Percentiles rank a stretch among this genome's conserved stretches.
Conservation (phyloP, 2,113 vertebrate species). For the Phyllostomus discolor region DNA sequence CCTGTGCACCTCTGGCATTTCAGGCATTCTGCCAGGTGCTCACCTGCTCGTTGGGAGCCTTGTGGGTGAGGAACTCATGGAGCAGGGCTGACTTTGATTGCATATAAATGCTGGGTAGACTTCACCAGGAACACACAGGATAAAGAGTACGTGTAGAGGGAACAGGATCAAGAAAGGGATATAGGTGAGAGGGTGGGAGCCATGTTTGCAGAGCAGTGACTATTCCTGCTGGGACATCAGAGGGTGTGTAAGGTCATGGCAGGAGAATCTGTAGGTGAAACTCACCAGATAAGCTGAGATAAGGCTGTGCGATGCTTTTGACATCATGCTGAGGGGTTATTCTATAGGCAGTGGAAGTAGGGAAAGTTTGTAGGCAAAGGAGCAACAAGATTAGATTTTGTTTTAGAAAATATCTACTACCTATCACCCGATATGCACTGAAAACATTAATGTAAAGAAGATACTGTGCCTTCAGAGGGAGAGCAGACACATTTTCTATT, state of each 20-base stretch:
- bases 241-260: accelerated
- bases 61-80: background rate
- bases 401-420: background rate
- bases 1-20: accelerated
- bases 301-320: background rate
- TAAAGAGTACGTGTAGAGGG: background rate
- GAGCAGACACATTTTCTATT: background rate
- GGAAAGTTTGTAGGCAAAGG: background rate
- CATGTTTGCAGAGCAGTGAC: background rate
- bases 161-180: accelerated
- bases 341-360: background rate
- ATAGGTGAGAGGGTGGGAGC: background rate
- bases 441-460: background rate
- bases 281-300: background rate
- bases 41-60: background rate
- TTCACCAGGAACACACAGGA: background rate
- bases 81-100: background rate
- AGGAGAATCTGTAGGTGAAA: background rate
- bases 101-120: background rate
- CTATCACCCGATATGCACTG: too few species aligned
- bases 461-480: background rate
- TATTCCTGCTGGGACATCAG: background rate
- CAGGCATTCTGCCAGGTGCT: too few species aligned
- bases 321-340: background rate
- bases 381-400: background rate